These are phyloP conservation scores for Acanthopagrus latus DNA, from an alignment of 2,797 vertebrate species.

Conservation along the genomic window DNA sequence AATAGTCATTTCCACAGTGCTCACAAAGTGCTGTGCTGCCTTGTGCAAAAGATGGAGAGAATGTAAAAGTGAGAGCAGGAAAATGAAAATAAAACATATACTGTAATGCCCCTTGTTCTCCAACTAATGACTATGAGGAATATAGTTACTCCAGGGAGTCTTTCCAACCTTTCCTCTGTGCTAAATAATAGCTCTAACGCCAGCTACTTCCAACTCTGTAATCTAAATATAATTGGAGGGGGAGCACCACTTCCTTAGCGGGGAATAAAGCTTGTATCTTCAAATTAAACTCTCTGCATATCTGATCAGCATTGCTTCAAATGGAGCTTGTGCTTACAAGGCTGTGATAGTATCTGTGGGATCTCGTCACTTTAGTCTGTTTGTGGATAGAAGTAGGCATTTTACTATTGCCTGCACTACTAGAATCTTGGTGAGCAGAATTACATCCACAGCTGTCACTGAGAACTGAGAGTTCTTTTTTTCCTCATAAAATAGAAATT, in stretches of 20 bases:
- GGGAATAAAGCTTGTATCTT: conserved; percentile 63
- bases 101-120: conserved; percentile 51
- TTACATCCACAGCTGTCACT: conserved; percentile 20
- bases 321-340: conserved; percentile 26
- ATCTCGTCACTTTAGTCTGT: conserved; percentile 26
- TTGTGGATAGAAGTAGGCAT: conserved; percentile 2
- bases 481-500: conserved; percentile 11
- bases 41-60: conserved; percentile 17
- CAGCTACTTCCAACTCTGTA: conserved; percentile 63
- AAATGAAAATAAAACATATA: conserved; percentile 48
- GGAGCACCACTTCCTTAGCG: conserved; percentile 65
- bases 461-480: conserved; percentile 27
- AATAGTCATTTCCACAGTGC: conserved; percentile 16
- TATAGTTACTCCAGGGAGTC: conserved; percentile 61
- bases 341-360: conserved; percentile 38
- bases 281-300: conserved; percentile 69
- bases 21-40: conserved; percentile 3
- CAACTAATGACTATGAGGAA: conserved; percentile 65
- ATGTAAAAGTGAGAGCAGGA: conserved; percentile 28
- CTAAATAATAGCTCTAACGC: conserved; percentile 72
- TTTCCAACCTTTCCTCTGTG: conserved; percentile 72
- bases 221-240: conserved; percentile 80
- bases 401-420: conserved; percentile 27
- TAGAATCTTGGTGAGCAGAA: conserved; percentile 24
- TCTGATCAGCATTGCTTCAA: conserved; percentile 49